Evolutionary conservation across 2,888 invertebrate species (phyloP).

Genomic region (Drosophila phalerata): DNA sequence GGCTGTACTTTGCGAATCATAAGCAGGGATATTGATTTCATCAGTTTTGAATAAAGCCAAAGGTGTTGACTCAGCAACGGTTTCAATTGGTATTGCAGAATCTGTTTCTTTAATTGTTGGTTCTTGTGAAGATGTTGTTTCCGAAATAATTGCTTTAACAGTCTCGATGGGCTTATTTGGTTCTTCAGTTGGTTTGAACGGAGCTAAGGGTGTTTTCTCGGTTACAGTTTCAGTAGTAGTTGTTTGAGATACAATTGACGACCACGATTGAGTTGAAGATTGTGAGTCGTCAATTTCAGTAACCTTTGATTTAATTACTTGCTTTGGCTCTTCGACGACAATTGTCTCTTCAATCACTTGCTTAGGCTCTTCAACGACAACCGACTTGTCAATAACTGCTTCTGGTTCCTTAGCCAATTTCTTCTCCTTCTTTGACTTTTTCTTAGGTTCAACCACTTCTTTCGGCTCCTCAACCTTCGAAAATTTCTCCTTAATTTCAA

Average conservation of each 20-base stretch:
- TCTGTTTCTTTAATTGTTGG: neutral
- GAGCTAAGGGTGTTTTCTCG: neutral
- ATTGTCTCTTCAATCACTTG: neutral
- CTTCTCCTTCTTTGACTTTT: conserved; percentile 17
- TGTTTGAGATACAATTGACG: neutral
- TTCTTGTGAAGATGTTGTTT: too few species aligned
- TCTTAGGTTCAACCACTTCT: conserved; percentile 4
- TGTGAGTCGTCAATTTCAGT: neutral
- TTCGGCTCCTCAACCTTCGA: conserved; percentile 1
- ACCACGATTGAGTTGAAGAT: conserved; percentile 8
- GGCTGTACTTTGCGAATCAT: conserved; percentile 14
- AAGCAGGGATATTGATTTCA: neutral
- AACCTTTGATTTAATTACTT: neutral
- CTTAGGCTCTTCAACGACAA: conserved; percentile 2
- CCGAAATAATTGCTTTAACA: neutral
- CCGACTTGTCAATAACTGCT: neutral
- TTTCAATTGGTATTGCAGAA: conserved; percentile 1
- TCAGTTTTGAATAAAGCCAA: conserved; percentile 25
- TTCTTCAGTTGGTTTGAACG: neutral
- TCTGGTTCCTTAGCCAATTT: conserved; percentile 1
- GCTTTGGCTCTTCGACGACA: conserved; percentile 2
- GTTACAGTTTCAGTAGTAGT: conserved; percentile 2
- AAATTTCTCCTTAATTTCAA: neutral
- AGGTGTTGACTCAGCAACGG: conserved; percentile 16
- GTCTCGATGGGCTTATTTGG: neutral